These are phyloP conservation scores for Corythornis vintsioides DNA, from an alignment of 2,113 vertebrate species.

Conservation along the genomic window DNA sequence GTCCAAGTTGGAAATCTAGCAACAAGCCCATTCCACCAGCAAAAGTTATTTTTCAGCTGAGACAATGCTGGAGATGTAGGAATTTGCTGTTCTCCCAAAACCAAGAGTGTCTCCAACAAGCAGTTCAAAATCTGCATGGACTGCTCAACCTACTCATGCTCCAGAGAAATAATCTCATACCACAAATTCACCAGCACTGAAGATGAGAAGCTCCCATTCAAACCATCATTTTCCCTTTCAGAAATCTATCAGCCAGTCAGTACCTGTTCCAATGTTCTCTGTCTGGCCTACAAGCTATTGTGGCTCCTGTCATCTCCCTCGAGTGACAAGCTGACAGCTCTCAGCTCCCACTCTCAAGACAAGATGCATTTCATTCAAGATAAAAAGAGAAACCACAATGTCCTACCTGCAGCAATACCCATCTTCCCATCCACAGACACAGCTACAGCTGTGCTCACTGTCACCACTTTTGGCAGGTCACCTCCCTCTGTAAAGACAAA, in stretches of 20 bases:
- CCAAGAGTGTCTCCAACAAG: neutral
- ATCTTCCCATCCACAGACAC: constrained; percentile 87
- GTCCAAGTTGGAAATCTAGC: neutral
- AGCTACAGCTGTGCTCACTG: constrained; percentile 84
- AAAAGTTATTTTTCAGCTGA: neutral
- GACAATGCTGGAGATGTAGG: neutral
- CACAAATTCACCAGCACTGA: neutral
- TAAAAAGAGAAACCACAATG: neutral
- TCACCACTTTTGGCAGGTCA: constrained; percentile 73
- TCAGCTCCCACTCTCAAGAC: neutral
- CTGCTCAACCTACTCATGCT: neutral
- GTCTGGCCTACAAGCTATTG: neutral
- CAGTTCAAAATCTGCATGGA: neutral
- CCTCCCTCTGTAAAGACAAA: constrained; percentile 75
- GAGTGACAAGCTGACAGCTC: constrained; percentile 34
- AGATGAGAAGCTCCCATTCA: neutral
- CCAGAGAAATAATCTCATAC: neutral
- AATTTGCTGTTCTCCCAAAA: neutral
- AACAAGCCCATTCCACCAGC: neutral
- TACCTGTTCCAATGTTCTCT: neutral
- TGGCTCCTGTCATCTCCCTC: neutral
- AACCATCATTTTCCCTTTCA: neutral
- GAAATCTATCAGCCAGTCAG: neutral
- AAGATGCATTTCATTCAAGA: constrained; percentile 12
- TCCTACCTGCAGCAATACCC: constrained; percentile 94